Evolutionary conservation across 2,113 vertebrate genomes (phyloP).

Genomic region (Barbus barbus): DNA sequence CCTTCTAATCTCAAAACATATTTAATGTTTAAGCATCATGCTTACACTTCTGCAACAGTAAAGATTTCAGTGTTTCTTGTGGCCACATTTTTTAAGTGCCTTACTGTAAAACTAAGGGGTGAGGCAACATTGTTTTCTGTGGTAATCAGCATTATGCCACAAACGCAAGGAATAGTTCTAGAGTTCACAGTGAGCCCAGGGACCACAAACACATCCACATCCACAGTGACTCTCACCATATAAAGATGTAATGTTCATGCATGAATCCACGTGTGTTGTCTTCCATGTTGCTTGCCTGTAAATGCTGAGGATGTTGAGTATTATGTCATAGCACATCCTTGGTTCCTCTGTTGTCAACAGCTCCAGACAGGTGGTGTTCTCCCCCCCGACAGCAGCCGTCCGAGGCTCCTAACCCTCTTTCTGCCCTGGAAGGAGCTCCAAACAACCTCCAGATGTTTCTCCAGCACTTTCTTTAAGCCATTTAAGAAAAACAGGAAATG

Average conservation of each 20-base stretch:
- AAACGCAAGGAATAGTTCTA: background rate
- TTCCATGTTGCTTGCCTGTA: conserved; percentile 8
- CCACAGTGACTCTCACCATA: conserved; percentile 10
- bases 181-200: background rate
- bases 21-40: background rate
- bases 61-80: background rate
- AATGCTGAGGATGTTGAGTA: background rate
- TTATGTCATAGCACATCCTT: conserved; percentile 26
- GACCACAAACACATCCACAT: conserved; percentile 34
- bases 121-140: background rate
- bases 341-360: conserved; percentile 7
- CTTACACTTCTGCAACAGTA: background rate
- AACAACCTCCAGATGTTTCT: conserved; percentile 53
- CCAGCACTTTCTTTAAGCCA: conserved; percentile 21
- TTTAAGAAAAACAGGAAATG: conserved; percentile 48
- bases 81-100: background rate
- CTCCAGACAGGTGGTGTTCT: conserved; percentile 42
- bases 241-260: background rate
- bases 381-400: background rate
- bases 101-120: background rate
- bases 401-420: conserved; percentile 30
- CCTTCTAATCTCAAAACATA: background rate
- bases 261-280: background rate
- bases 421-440: too few relatives aligned
- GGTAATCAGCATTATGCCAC: background rate